Base-by-base conservation (phyloP, 2,888 invertebrate genomes). In the Oithona nana region DNA sequence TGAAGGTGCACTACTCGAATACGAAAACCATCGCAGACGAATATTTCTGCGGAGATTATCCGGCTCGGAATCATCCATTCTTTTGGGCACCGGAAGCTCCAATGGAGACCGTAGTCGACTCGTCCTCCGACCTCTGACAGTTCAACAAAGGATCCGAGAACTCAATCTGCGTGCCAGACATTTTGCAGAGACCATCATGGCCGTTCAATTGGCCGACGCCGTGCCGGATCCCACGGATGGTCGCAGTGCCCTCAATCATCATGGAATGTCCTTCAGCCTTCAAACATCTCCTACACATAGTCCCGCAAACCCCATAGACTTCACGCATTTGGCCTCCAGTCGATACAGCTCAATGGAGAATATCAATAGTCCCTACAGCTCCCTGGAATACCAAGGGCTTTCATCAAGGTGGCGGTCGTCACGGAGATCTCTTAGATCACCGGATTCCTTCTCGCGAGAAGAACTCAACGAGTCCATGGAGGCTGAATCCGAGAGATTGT, bases 71-170 rank as follows among this genome's bases (percentile, higher is more conserved):
- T 24, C 54, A 3, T 20, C 22, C 13, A 16, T 24, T 54, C 26
- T 54, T 3, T 26, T 54, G 54, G 54, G 54, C 24, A 54, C 20
- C 26, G 22, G 22, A 24, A 16, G 3, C 22, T 54, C 54, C 3
- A 26, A 26, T 54, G 54, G 24, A 3, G 26, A 54, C 26, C 6
- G 22, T 4, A 24, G 24, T 26, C 20, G 54, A 20, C 71, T 74
- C 29, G 70, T 74, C 26, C 67, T 75, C 1, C 68, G 73, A 52
- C 74, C 74, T 0, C 68, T 74, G 65, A 72, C 73, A 6, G 73
- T 75, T 8, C 73, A 74, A 68, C 75, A 76, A 64, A 68, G 76
- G 58, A 75, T 76, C 58, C 70, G 74, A 57, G 75, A 76, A 66
- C 68, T 76, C 51, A 76, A 76, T 66, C 68, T 75, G 22, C 69